Base-by-base conservation (phyloP, 2,888 invertebrate species). In the Amblyteles armatorius region DNA sequence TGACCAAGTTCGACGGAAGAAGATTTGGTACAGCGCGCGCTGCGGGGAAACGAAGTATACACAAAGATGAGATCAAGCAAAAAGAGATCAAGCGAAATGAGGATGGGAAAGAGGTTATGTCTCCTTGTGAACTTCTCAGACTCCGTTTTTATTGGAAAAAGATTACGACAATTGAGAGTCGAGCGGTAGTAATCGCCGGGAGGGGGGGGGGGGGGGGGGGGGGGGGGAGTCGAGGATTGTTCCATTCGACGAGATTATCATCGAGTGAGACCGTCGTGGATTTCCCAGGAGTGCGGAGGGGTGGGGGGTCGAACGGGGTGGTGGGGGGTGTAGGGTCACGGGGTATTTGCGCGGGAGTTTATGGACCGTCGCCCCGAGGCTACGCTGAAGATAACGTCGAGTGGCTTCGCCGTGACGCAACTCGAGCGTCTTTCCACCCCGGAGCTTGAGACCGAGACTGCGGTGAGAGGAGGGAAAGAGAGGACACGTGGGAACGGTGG, bases 221-320 rank as follows among this genome's bases (percentile, higher is more conserved):
- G 16, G 52, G 16, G 0, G 19, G 29, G 29, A 7, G 40, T 77
- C 52, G 68, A 69, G 63, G 72, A 73, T 80, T 67, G 57, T 77
- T 76, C 72, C 65, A 55, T 76, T 77, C 67, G 40, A 60, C 52
- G 72, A 81, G 80, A 84, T 81, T 68, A 80, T 84, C 72, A 77
- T 84, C 72, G 77, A 80, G 50, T 36, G 57, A 84, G 77, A 84
- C 78, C 11, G 52, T 81, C 77, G 57, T 71, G 48, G 71, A 76
- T 76, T 79, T 52, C 48, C 48, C n/a, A 5, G 9, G 55, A 22
- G 19, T n/a, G 36, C 36, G 33, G 16, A 29, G 65, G 63, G 76
- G 52, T 74, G 26, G 63, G 69, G 26, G n/a, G 50, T 33, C 52
- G 65, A 36, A 7, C n/a, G 33, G 16, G 2, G 65, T 44, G 76